Percentiles rank a stretch among this genome's conserved stretches.
phyloP scores from a whole-genome alignment of 2,888 invertebrate genomes.

The Silvanus unidentatus region DNA sequence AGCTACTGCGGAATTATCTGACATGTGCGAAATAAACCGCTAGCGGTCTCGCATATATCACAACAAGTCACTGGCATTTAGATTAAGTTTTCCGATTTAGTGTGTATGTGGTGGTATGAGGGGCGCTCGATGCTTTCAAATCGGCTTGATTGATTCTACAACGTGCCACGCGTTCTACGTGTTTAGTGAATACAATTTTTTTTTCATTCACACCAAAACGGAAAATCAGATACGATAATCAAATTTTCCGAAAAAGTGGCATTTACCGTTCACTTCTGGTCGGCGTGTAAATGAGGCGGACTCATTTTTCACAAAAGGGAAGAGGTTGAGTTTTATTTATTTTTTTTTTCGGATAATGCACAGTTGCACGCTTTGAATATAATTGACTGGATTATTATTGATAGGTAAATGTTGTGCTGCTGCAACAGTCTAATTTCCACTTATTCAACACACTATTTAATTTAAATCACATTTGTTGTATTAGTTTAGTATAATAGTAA shows the following conservation, averaged over 20 bases:
- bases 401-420: too few species aligned
- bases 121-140: constrained; percentile 29
- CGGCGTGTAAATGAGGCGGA: too few species aligned
- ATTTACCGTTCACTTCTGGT: too few species aligned
- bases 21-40: constrained; percentile 38
- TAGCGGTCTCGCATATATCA: constrained; percentile 36
- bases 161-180: constrained; percentile 35
- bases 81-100: constrained; percentile 37
- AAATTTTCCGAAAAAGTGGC: not conserved
- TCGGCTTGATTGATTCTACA: constrained; percentile 34
- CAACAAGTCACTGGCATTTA: constrained; percentile 35
- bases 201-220: not conserved
- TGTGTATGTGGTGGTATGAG: constrained; percentile 11
- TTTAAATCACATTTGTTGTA: too few species aligned
- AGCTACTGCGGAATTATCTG: constrained; percentile 34
- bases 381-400: too few species aligned
- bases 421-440: too few species aligned
- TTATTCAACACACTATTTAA: too few species aligned
- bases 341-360: not conserved
- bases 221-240: not conserved
- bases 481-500: too few species aligned
- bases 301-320: too few species aligned
- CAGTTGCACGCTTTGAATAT: too few species aligned
- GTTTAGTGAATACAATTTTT: constrained; percentile 19
- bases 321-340: constrained; percentile 10